phyloP scores from a whole-genome alignment of 2,888 invertebrate genomes.

The Ptychoptera albimana region DNA sequence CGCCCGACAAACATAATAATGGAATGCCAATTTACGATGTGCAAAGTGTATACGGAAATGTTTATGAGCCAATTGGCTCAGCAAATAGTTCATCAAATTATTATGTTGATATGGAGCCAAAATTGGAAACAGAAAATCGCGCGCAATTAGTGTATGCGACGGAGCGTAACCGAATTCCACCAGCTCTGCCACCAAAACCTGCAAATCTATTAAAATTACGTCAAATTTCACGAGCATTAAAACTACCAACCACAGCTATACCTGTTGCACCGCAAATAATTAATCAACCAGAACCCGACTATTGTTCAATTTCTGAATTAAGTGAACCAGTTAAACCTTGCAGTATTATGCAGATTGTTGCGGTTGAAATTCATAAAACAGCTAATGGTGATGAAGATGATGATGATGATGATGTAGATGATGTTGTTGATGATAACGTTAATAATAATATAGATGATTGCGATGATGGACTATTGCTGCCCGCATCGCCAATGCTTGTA shows the following conservation, averaged over 20 bases:
- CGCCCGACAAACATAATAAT: conserved; percentile 14
- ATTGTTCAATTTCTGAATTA: conserved; percentile 61
- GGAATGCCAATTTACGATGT: neutral
- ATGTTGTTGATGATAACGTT: neutral
- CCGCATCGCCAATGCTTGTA: conserved; percentile 11
- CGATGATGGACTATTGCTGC: conserved; percentile 1
- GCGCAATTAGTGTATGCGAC: conserved; percentile 19
- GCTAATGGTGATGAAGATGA: conserved; percentile 15
- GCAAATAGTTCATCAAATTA: conserved; percentile 35
- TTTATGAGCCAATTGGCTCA: conserved; percentile 48
- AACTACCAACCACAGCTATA: conserved; percentile 39
- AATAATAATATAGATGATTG: neutral
- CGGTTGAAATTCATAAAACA: conserved; percentile 28
- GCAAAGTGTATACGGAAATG: conserved; percentile 55
- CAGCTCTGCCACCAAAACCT: conserved; percentile 65
- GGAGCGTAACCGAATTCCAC: conserved; percentile 46
- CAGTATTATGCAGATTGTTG: conserved; percentile 44
- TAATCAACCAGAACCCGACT: conserved; percentile 45
- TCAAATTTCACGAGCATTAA: conserved; percentile 36
- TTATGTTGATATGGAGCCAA: conserved; percentile 47
- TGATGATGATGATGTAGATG: conserved; percentile 11
- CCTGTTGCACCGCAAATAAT: conserved; percentile 24
- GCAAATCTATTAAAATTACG: conserved; percentile 46
- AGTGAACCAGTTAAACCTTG: conserved; percentile 19
- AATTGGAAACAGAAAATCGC: conserved; percentile 29